These are phyloP conservation scores for Acronicta aceris DNA, from an alignment of 2,888 invertebrate species.

Conservation along the genomic window DNA sequence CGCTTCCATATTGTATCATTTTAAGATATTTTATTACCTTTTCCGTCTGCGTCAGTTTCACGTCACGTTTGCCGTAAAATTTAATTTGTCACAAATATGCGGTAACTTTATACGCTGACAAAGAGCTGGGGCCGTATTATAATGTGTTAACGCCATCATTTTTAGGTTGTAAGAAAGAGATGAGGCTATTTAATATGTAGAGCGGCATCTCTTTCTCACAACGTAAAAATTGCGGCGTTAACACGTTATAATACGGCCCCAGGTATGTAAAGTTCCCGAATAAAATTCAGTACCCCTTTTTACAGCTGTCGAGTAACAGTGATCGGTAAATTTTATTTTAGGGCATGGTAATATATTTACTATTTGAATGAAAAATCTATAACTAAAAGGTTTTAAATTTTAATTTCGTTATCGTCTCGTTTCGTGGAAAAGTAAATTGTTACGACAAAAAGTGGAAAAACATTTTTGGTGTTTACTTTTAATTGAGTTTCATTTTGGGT, in stretches of 20 bases:
- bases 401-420: conserved; percentile 8
- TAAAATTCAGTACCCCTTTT: conserved; percentile 44
- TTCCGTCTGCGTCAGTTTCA: conserved; percentile 53
- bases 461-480: conserved; percentile 1
- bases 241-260: no score
- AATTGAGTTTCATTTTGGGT: not conserved
- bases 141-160: no score
- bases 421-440: conserved; percentile 1
- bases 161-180: no score
- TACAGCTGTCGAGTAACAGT: conserved; percentile 25
- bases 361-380: conserved; percentile 24
- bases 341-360: conserved; percentile 22
- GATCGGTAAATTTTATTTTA: conserved; percentile 37
- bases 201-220: no score
- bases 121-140: no score
- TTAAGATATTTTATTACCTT: conserved; percentile 65
- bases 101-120: conserved; percentile 49
- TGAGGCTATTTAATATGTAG: no score
- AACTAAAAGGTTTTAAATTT: conserved; percentile 31
- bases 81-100: conserved; percentile 58
- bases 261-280: conserved; percentile 45
- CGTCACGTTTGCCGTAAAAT: conserved; percentile 58
- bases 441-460: not conserved
- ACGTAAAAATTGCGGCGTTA: no score
- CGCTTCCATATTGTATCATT: conserved; percentile 58